phyloP scores from a whole-genome alignment of 2,797 vertebrate species.

The Eulemur mongoz region DNA sequence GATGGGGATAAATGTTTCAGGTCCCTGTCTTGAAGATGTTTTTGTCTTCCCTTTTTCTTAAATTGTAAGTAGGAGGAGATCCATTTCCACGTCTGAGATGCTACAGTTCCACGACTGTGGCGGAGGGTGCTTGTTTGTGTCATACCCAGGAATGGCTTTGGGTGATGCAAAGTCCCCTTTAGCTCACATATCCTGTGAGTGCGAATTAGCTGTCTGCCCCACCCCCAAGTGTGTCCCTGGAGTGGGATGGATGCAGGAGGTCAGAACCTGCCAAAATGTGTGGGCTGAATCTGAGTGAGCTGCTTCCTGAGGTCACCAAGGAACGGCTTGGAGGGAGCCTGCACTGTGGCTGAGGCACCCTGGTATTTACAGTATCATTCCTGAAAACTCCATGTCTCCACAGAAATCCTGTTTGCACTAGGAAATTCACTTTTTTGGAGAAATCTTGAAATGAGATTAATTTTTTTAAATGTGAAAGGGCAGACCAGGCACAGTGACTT shows the following conservation, averaged over 20 bases:
- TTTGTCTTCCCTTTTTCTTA: slow-evolving; percentile 47
- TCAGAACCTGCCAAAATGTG: not conserved
- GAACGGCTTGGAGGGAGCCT: not conserved
- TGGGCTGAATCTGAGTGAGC: not conserved
- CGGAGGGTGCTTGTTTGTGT: not conserved
- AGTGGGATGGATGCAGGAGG: no score
- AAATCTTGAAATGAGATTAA: not conserved
- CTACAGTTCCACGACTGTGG: not conserved
- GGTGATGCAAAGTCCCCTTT: not conserved
- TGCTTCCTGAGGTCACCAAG: not conserved
- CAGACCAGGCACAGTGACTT: not conserved
- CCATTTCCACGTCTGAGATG: not conserved
- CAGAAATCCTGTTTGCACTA: not conserved
- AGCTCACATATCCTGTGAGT: not conserved
- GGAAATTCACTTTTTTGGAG: not conserved
- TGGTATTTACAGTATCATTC: not conserved
- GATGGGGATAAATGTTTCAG: not conserved
- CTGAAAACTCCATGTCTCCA: not conserved
- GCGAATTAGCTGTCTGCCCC: not conserved
- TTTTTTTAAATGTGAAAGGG: not conserved
- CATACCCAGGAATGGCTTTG: not conserved
- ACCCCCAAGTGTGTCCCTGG: no score
- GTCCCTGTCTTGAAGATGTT: not conserved
- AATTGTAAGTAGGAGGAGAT: not conserved
- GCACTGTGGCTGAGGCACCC: not conserved